A percentile compares a stretch with the other conserved stretches of the same genome.
phyloP scores from a whole-genome alignment of 2,797 vertebrate species.

The Ctenopoma kingsleyae region DNA sequence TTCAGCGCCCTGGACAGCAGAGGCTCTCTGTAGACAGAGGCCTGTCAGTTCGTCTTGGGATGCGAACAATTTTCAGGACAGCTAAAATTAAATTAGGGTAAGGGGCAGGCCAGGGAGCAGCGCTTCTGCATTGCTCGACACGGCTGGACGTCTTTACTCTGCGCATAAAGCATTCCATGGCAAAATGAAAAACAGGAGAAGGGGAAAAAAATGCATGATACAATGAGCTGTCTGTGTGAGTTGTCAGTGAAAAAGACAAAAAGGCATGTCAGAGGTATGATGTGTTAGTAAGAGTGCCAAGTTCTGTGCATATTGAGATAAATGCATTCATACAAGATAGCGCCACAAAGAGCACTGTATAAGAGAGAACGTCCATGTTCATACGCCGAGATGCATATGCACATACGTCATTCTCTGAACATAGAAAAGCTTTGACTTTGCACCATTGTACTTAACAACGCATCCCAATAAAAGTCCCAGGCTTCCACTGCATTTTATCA shows the following conservation, averaged over 20 bases:
- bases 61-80: constrained; percentile 72
- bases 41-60: constrained; percentile 75
- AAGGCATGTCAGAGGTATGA: constrained; percentile 63
- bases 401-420: constrained; percentile 42
- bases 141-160: constrained; percentile 65
- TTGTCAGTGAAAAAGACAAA: constrained; percentile 54
- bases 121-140: constrained; percentile 61
- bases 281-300: constrained; percentile 58
- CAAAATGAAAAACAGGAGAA: constrained; percentile 60
- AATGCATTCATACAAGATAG: constrained; percentile 44
- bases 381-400: constrained; percentile 15
- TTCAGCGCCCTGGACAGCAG: constrained; percentile 66
- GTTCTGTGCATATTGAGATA: constrained; percentile 57
- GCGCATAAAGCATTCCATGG: constrained; percentile 75
- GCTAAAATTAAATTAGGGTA: constrained; percentile 85
- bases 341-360: constrained; percentile 66
- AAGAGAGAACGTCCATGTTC: constrained; percentile 41
- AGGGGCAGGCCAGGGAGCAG: constrained; percentile 65
- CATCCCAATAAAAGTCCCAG: constrained; percentile 8
- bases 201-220: constrained; percentile 45
- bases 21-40: constrained; percentile 76
- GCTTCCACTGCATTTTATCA: constrained; percentile 20
- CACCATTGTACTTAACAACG: constrained; percentile 44
- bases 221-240: constrained; percentile 79
- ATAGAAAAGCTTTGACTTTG: constrained; percentile 27